Base-by-base conservation (phyloP, 2,797 vertebrate species). In the Glyptemys insculpta region DNA sequence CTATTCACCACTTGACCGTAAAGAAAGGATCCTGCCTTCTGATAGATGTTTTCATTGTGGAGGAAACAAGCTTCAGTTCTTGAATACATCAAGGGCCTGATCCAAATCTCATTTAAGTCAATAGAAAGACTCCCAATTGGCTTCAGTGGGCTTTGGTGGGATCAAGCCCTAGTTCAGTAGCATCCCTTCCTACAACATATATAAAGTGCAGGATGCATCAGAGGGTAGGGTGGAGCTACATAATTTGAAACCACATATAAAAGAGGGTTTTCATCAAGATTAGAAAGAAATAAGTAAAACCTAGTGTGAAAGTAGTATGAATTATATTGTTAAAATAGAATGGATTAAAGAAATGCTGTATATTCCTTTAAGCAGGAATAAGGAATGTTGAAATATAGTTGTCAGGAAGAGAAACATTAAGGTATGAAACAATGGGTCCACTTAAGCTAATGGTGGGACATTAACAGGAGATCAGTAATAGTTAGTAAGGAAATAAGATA, bases 1-100 rank as follows among this genome's bases (percentile, higher is more conserved):
- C 41, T 9, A 90, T 93, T 31, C 93, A 84, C 89, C 50, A 5
- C 90, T 92, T 87, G 81, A 95, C 81, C 81, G 57, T 76, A 41
- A 79, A 90, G 96, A 93, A 94, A 94, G 95, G 94, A 96, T 96
- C 94, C 81, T 47, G 85, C 90, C 88, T 52, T 31, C 86, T 88
- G 93, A 89, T 76, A 89, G 94, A 96, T 9, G 82, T 74, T 93
- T 92, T 84, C 86, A 47, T 15, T 47, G 86, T 12, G 7, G 87
- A 88, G 90, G 87, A 87, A 87, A 78, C 18, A 86, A 85, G 54
- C 68, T 79, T 56, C 89, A 78, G 79, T 81, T 91, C 88, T 62
- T 21, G 41, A n/a, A 93, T 94, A 78, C 4, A 37, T 72, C 59
- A 15, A 52, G 62, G 50, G 52, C 72, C 90, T 91, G 82, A 15